Percentiles rank a stretch among this genome's conserved stretches.
Conservation (phyloP, 2,113 vertebrate species). For the Xenopus borealis region DNA sequence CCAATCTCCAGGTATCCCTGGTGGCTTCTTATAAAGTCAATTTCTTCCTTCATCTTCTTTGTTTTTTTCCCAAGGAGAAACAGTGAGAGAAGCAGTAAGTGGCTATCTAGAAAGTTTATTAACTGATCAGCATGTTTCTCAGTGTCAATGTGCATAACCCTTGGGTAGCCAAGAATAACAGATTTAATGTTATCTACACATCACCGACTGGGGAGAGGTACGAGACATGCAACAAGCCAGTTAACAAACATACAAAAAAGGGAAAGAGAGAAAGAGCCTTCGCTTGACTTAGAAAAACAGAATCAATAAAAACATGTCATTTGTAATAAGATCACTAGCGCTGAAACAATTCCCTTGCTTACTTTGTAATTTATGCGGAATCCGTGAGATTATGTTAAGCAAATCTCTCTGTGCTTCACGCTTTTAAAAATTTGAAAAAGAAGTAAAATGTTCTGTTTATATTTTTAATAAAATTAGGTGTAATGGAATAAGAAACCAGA, state of each 20-base stretch:
- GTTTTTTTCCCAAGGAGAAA: neutral
- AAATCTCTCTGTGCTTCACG: no score
- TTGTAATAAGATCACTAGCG: neutral
- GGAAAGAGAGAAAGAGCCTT: neutral
- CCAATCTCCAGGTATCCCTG: slow-evolving; percentile 33
- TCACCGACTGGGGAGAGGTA: slow-evolving; percentile 28
- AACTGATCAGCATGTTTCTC: slow-evolving; percentile 37
- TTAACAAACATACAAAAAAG: neutral
- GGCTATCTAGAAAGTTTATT: slow-evolving; percentile 42
- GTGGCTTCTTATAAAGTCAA: slow-evolving; percentile 29
- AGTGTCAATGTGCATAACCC: slow-evolving; percentile 41
- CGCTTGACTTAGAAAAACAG: neutral
- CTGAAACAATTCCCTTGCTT: neutral
- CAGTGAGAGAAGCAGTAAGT: slow-evolving; percentile 32
- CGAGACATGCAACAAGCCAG: slow-evolving; percentile 22
- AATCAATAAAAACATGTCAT: neutral
- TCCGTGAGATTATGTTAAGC: no score
- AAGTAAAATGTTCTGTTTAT: no score
- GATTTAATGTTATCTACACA: slow-evolving; percentile 43
- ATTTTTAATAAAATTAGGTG: no score
- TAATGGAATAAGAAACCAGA: no score
- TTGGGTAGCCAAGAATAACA: slow-evolving; percentile 41
- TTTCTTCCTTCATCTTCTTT: neutral
- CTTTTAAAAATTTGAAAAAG: no score
- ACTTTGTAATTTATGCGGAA: neutral